phyloP scores from a whole-genome alignment of 2,888 invertebrate species.

The Coleophora flavipennella region DNA sequence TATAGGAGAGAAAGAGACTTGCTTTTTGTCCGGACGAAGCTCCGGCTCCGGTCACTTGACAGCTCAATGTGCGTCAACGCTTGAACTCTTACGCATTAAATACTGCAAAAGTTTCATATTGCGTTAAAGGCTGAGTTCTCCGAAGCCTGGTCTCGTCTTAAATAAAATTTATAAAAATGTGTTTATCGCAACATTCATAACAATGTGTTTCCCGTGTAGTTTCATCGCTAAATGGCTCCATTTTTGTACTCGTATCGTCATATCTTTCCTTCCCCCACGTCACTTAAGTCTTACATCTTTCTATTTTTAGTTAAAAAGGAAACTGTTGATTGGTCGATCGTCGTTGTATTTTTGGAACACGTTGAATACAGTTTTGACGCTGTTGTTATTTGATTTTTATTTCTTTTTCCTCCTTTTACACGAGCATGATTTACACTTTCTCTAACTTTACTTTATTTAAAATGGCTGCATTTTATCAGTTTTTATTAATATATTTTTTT shows the following conservation, averaged over 20 bases:
- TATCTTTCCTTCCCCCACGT: neutral
- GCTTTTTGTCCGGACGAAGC: too few species aligned
- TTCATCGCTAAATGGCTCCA: neutral
- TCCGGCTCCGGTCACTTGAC: too few species aligned
- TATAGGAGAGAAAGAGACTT: too few species aligned
- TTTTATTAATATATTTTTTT: constrained; percentile 1
- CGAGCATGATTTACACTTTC: constrained; percentile 2
- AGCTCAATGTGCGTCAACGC: too few species aligned
- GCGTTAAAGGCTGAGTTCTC: too few species aligned
- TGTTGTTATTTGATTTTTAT: too few species aligned
- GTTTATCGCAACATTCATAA: constrained; percentile 1
- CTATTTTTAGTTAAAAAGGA: neutral
- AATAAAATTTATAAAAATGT: too few species aligned
- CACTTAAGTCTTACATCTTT: neutral
- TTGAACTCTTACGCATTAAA: too few species aligned
- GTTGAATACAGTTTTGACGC: too few species aligned
- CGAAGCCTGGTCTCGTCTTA: too few species aligned
- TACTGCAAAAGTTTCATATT: too few species aligned
- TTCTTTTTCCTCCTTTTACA: neutral
- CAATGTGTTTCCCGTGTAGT: neutral
- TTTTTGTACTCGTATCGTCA: neutral
- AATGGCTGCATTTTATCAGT: too few species aligned
- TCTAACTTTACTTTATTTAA: neutral
- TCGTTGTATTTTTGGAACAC: neutral
- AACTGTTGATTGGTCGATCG: neutral